Evolutionary conservation across 2,113 vertebrate species (phyloP).

Genomic region (Neodon shergylaensis): DNA sequence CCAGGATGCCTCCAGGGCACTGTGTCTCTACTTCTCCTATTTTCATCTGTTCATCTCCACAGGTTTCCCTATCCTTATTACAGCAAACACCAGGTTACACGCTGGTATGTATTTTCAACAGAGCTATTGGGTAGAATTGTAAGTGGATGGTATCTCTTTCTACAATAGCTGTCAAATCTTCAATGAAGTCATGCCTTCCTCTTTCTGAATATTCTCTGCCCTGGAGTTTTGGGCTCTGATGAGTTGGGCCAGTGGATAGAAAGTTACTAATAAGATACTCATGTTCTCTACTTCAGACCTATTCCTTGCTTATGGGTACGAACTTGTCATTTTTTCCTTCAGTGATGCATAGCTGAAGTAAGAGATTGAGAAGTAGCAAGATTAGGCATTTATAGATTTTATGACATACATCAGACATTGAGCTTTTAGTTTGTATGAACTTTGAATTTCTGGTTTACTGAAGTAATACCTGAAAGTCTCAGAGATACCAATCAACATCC

Average conservation of each 20-base stretch:
- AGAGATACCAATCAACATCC: not conserved
- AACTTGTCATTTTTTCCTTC: not conserved
- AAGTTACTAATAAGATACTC: not conserved
- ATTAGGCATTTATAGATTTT: not conserved
- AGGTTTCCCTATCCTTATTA: not conserved
- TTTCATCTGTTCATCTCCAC: not conserved
- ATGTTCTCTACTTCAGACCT: not conserved
- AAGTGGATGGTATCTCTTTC: not conserved
- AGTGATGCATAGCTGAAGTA: not conserved
- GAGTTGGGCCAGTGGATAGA: not conserved
- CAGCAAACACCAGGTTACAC: not conserved
- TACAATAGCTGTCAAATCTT: not conserved
- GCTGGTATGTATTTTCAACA: not conserved
- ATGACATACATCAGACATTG: not conserved
- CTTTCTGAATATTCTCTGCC: not conserved
- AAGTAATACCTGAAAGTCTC: not conserved
- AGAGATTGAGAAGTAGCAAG: not conserved
- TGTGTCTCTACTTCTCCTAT: not conserved
- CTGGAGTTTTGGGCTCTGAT: not conserved
- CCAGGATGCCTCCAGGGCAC: not conserved
- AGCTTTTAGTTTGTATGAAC: not conserved
- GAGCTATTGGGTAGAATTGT: not conserved
- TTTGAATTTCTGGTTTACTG: constrained; percentile 17
- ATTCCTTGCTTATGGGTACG: not conserved
- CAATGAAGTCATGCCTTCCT: not conserved